A percentile compares a stretch with the other conserved stretches of the same genome.
Conservation (phyloP, 2,797 vertebrate genomes). For the Esox lucius region DNA sequence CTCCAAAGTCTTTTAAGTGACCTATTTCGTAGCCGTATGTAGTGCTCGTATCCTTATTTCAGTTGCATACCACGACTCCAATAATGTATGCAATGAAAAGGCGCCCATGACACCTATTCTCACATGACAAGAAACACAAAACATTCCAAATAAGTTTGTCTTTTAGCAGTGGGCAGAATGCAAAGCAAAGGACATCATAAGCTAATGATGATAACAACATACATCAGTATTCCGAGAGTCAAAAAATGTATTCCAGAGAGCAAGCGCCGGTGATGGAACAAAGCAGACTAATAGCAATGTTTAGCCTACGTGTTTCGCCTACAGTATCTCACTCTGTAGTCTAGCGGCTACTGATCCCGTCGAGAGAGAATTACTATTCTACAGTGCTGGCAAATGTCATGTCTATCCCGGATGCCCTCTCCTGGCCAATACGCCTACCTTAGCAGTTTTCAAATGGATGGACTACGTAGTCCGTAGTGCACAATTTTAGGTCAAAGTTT, state of each 20-base stretch:
- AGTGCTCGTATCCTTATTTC: background rate
- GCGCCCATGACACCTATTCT: background rate
- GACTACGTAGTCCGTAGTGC: no score
- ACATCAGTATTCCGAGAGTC: background rate
- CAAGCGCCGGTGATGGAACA: background rate
- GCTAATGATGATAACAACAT: background rate
- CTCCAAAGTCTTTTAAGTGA: constrained; percentile 1
- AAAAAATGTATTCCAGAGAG: background rate
- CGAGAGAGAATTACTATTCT: constrained; percentile 39
- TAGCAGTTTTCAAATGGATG: no score
- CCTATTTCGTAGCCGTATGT: background rate
- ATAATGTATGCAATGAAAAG: background rate
- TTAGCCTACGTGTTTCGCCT: constrained; percentile 44
- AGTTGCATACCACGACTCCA: background rate
- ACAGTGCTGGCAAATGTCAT: background rate
- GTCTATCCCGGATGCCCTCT: constrained; percentile 69
- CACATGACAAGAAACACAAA: no score
- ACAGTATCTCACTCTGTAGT: constrained; percentile 44
- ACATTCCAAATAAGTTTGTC: background rate
- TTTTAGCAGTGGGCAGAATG: background rate
- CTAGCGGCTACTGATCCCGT: constrained; percentile 62
- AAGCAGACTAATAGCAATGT: constrained; percentile 28
- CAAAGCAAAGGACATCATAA: background rate
- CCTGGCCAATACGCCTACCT: constrained; percentile 52
- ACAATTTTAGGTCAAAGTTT: no score